phyloP scores from a whole-genome alignment of 2,113 vertebrate genomes.

The Microtus montanus region DNA sequence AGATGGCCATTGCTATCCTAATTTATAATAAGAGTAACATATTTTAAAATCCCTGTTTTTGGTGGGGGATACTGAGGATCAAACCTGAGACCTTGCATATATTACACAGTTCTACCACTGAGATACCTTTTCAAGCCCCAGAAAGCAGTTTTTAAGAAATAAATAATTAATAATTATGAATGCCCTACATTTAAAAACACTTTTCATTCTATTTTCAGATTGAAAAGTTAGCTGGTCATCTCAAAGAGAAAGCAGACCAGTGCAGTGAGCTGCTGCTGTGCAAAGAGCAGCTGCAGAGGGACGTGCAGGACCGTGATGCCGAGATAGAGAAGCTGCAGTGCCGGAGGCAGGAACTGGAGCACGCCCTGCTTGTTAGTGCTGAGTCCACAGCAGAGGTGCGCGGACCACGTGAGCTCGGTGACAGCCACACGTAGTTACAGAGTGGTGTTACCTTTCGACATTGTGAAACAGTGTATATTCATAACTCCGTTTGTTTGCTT shows the following conservation, averaged over 20 bases:
- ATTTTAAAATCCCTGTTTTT: neutral
- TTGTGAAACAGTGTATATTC: neutral
- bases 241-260: constrained; percentile 97
- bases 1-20: neutral
- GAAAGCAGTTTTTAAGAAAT: neutral
- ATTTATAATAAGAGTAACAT: constrained; percentile 25
- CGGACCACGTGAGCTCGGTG: neutral
- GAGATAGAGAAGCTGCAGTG: constrained; percentile 96
- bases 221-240: constrained; percentile 91
- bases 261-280: constrained; percentile 96
- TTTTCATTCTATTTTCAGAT: constrained; percentile 85
- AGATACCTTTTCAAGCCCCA: neutral
- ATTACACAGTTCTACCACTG: neutral
- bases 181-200: neutral
- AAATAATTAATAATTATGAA: neutral
- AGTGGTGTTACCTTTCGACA: neutral
- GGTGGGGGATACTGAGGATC: neutral
- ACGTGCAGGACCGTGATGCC: constrained; percentile 92
- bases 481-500: neutral
- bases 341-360: constrained; percentile 93
- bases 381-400: constrained; percentile 91
- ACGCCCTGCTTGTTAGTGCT: constrained; percentile 91
- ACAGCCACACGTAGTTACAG: neutral
- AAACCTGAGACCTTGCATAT: neutral
- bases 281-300: constrained; percentile 94